Base-by-base conservation (phyloP, 2,888 invertebrate genomes). In the Rhagium mordax region DNA sequence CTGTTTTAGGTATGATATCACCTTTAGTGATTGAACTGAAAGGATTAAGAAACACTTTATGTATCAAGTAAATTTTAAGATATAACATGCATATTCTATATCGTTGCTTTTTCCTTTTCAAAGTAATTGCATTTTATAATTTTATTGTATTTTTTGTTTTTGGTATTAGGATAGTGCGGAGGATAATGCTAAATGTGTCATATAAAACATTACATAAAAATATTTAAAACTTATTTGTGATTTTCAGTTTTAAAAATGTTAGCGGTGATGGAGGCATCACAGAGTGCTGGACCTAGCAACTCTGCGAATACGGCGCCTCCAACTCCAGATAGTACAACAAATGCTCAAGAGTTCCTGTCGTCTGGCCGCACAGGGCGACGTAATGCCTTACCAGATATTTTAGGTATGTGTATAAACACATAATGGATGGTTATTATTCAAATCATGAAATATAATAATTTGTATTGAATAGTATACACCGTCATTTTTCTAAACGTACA, bases 361-460 rank as follows among this genome's bases (percentile, higher is more conserved):
- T 94, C 95, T 0, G 96, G 96, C 3, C 91, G 97, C 77, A 96
- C 96, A 33, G 97, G 97, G 16, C 90, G 97, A 68, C 89, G 97
- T 79, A 97, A 97, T 89, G 97, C 97, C 60, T 89, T 97, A 89
- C 94, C 96, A 0, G 95, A 96, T 86, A 95, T 96, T 80, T 76
- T 84, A 75, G 93, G 94, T 74, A 76, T 41, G 41, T 41, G n/a
- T 1, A n/a, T 41, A n/a, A 13, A 1, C 10, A 13, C 41, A 41
- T 41, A 10, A n/a, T 41, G 41, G n/a, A 4, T 41, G 41, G n/a
- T n/a, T 41, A 41, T 33, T 33, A 27, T 27, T n/a, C n/a, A n/a
- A n/a, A n/a, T n/a, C n/a, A n/a, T n/a, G n/a, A n/a, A n/a, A n/a
- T n/a, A n/a, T n/a, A n/a, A n/a, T n/a, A n/a, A n/a, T n/a, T n/a